Conservation (phyloP, 2,113 vertebrate genomes). For the Daphoenositta chrysoptera region DNA sequence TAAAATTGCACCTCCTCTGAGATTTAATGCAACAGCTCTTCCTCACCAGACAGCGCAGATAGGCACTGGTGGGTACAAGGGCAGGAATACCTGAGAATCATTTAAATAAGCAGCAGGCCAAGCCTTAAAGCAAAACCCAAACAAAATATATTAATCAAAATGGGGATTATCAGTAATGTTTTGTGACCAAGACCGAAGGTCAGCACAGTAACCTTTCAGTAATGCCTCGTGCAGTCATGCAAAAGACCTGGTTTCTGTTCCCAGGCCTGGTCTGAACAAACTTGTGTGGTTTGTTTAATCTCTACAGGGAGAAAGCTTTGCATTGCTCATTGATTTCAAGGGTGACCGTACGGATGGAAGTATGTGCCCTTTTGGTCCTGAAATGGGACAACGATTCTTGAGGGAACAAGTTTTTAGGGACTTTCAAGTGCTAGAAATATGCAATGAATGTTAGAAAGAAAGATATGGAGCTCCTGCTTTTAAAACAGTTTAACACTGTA, state of each 20-base stretch:
- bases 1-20: background rate
- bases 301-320: background rate
- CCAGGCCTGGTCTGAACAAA: background rate
- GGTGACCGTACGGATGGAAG: background rate
- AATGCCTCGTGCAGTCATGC: background rate
- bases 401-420: background rate
- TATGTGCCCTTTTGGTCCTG: background rate
- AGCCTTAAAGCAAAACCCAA: background rate
- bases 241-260: constrained; percentile 17
- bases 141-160: background rate
- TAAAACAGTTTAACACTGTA: background rate
- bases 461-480: background rate
- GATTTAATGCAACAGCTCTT: background rate
- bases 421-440: background rate
- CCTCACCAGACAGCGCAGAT: background rate
- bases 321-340: background rate
- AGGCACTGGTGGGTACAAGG: background rate
- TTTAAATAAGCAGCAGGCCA: background rate
- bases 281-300: background rate
- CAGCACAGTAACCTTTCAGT: background rate
- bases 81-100: background rate
- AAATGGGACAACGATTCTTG: background rate
- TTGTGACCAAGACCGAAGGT: background rate
- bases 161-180: background rate
- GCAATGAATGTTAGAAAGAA: background rate